A percentile compares a stretch with the other conserved stretches of the same genome.
These are phyloP conservation scores for Drosophila anomelani DNA, from an alignment of 2,888 invertebrate genomes.

Conservation along the genomic window DNA sequence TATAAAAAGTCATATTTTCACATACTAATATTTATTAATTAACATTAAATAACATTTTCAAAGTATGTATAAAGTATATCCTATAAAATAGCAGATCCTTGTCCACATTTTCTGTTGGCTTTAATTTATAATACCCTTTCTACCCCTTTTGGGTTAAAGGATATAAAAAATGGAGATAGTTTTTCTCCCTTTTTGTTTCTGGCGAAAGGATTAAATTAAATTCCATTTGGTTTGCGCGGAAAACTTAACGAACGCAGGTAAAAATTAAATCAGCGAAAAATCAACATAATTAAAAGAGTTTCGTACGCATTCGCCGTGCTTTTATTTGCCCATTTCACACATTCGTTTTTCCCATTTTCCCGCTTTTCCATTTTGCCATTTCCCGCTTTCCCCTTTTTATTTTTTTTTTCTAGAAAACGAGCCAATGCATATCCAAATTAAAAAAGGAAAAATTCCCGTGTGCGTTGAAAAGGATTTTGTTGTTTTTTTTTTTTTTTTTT, in stretches of 20 bases:
- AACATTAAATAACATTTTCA: not conserved
- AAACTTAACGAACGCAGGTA: conserved; percentile 54
- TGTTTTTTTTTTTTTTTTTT: conserved; percentile 2
- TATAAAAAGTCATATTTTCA: too few relatives aligned
- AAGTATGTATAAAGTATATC: not conserved
- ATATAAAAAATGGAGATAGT: conserved; percentile 5
- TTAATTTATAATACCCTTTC: not conserved
- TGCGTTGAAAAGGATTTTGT: not conserved
- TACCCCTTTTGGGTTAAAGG: not conserved
- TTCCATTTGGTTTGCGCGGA: conserved; percentile 59
- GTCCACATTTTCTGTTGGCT: not conserved
- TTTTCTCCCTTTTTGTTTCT: conserved; percentile 26
- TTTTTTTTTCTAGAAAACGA: conserved; percentile 20
- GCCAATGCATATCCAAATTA: conserved; percentile 25
- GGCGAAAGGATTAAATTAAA: conserved; percentile 72
- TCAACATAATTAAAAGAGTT: conserved; percentile 73
- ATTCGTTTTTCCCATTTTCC: not conserved
- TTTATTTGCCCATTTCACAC: conserved; percentile 28
- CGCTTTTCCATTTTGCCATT: not conserved
- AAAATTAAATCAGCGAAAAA: conserved; percentile 71
- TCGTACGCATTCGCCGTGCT: conserved; percentile 25
- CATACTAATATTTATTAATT: too few relatives aligned
- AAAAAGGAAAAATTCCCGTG: conserved; percentile 1
- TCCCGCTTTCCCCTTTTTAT: not conserved
- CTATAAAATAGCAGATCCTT: not conserved